Conservation (phyloP, 2,797 vertebrate species). For the Pipistrellus nathusii region DNA sequence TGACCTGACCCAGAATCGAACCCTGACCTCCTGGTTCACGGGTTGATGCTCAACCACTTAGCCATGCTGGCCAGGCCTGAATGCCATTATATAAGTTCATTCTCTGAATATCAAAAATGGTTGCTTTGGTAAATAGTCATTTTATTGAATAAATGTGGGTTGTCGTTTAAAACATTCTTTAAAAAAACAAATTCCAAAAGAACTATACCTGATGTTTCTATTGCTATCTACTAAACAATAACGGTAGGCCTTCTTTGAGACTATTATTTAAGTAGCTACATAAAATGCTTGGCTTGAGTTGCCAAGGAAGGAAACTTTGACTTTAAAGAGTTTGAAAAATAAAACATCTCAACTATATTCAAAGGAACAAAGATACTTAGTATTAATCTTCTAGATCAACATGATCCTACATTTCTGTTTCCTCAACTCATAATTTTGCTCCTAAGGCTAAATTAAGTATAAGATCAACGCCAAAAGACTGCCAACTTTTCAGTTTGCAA, state of each 20-base stretch:
- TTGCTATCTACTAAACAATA: conserved; percentile 69
- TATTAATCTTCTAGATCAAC: conserved; percentile 60
- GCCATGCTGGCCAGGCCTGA: neutral
- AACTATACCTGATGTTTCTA: conserved; percentile 19
- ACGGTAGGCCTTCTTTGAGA: conserved; percentile 45
- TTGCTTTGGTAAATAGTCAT: conserved; percentile 77
- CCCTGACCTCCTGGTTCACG: too few relatives aligned
- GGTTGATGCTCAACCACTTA: too few relatives aligned
- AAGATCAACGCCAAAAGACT: neutral
- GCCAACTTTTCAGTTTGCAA: conserved; percentile 39
- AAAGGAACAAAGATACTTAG: conserved; percentile 65
- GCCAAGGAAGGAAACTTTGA: conserved; percentile 47
- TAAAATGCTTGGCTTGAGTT: conserved; percentile 43
- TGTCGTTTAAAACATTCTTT: conserved; percentile 61
- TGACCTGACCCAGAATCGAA: too few relatives aligned
- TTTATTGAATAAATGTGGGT: conserved; percentile 75
- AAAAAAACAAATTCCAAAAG: conserved; percentile 56
- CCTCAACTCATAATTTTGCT: conserved; percentile 55
- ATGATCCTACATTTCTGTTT: conserved; percentile 51
- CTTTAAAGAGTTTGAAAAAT: conserved; percentile 66
- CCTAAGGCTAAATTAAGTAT: conserved; percentile 61
- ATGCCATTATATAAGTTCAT: conserved; percentile 75
- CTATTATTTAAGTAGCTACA: conserved; percentile 23
- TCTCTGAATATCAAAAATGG: conserved; percentile 77
- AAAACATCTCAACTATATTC: conserved; percentile 31